Evolutionary conservation across 2,888 invertebrate species (phyloP).

Genomic region (Leptura quadrifasciata): DNA sequence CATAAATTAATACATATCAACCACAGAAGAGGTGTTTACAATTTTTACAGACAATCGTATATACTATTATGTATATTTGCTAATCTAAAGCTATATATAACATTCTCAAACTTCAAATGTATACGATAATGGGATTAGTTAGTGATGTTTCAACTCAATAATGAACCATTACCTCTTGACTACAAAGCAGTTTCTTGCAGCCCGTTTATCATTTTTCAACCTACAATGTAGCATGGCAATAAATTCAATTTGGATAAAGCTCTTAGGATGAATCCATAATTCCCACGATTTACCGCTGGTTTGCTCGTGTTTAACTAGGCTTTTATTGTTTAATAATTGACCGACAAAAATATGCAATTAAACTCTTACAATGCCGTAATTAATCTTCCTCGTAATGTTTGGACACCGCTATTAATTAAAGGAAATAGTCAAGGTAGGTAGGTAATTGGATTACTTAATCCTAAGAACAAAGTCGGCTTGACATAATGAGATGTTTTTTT

Average conservation of each 20-base stretch:
- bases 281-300: slow-evolving; percentile 4
- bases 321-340: not conserved
- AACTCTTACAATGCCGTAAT: slow-evolving; percentile 4
- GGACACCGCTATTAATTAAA: not conserved
- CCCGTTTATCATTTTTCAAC: not conserved
- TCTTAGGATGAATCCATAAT: not conserved
- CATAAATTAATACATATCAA: no score
- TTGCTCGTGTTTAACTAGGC: not conserved
- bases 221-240: not conserved
- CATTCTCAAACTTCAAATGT: no score
- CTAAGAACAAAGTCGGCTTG: slow-evolving; percentile 7
- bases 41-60: no score
- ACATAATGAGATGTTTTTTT: no score
- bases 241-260: not conserved
- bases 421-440: not conserved
- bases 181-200: not conserved
- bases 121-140: no score
- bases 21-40: no score
- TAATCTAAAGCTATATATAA: no score
- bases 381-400: slow-evolving; percentile 2
- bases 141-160: no score
- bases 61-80: no score
- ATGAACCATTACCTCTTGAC: not conserved
- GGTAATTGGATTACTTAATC: slow-evolving; percentile 1
- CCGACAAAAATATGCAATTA: slow-evolving; percentile 1